Base-by-base conservation (phyloP, 2,888 invertebrate genomes). In the Polydrusus cervinus region DNA sequence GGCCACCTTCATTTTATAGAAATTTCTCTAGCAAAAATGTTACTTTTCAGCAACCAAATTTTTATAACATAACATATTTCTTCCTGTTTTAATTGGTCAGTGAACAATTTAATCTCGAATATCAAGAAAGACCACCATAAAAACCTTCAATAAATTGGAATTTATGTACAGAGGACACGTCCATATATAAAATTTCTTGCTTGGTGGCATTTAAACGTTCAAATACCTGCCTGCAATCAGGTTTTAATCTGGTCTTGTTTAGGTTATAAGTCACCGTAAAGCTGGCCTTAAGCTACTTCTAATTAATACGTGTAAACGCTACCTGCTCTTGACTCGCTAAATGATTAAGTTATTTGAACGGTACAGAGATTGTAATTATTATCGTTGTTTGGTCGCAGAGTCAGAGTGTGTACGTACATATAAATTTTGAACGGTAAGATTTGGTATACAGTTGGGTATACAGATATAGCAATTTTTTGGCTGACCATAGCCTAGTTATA, bases 291-390 rank as follows among this genome's bases (percentile, higher is more conserved):
- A 74, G 74, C 74, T 65, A 69, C 74, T 64, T 74, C 74, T 74
- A 74, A 74, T 74, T 74, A 74, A 74, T 74, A 74, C 69, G 74
- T 74, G 74, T 74, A 69, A 74, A 74, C 62, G 74, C 60, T 64
- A 71, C 65, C 65, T 38, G 47, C 45, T 55, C 74, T 74, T 74
- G 74, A 62, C 55, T 64, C 30, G 69, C 68, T 49, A 74, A 74
- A 74, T 74, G 74, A 74, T 74, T 74, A 74, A 74, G 74, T 74
- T 74, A 74, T 74, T 74, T 69, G 62, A 34, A 53, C 61, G 20
- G 55, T 40, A 49, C 62, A 53, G 47, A 68, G 45, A 62, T 69
- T 57, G 64, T 74, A 74, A 68, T 74, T 72, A 57, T 55, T 73
- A 47, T 47, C 61, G 60, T 69, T 61, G 57, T 14, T n/a, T 49